phyloP scores from a whole-genome alignment of 2,113 vertebrate genomes.

The Xenopus borealis region DNA sequence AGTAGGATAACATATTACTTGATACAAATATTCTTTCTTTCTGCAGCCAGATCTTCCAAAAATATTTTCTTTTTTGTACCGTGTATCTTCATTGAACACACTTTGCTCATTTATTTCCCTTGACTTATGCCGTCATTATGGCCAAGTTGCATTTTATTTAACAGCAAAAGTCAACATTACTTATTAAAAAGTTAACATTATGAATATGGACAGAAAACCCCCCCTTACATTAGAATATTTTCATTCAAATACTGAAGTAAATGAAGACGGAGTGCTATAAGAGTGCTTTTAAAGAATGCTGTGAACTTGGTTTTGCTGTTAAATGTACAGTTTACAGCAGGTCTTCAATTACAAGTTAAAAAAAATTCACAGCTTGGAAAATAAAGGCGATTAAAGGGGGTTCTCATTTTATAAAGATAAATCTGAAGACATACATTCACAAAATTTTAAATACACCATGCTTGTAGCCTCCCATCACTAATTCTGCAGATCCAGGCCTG shows the following conservation, averaged over 20 bases:
- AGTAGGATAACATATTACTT: constrained; percentile 11
- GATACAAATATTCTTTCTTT: constrained; percentile 15
- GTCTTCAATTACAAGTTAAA: neutral
- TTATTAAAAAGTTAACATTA: too few species aligned
- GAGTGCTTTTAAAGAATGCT: too few species aligned
- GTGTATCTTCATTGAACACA: constrained; percentile 22
- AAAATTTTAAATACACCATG: constrained; percentile 7
- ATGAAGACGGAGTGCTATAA: too few species aligned
- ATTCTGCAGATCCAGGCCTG: constrained; percentile 12
- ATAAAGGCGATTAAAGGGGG: constrained; percentile 3
- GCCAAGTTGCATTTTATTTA: neutral
- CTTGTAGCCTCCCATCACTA: constrained; percentile 32
- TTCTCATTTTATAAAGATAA: neutral
- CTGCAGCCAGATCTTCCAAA: constrained; percentile 23
- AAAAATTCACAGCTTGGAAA: neutral
- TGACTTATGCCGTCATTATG: constrained; percentile 19
- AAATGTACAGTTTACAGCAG: too few species aligned
- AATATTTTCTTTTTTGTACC: neutral
- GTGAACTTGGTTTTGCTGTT: too few species aligned
- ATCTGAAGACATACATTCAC: constrained; percentile 39
- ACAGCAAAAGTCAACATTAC: neutral
- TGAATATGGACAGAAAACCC: too few species aligned
- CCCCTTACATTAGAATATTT: too few species aligned
- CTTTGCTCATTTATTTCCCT: constrained; percentile 26
- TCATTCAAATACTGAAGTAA: too few species aligned